Base-by-base conservation (phyloP, 2,113 vertebrate species). In the Cyprinus carpio region DNA sequence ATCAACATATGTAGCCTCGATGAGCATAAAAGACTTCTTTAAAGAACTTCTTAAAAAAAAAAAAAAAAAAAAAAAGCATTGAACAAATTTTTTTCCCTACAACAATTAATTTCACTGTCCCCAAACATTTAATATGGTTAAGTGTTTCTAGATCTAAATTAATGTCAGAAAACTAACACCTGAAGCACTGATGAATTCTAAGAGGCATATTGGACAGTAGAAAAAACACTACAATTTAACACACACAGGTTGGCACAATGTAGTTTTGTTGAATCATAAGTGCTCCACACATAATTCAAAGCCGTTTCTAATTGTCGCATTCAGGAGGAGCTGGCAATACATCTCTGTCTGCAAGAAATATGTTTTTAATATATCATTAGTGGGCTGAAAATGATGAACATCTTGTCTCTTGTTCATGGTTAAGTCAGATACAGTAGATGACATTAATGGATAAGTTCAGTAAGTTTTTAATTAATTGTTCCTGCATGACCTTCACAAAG, bases 201-300 rank as follows among this genome's bases (percentile, higher is more conserved):
- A 72, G 72, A 9, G 64, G 86, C 86, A 90, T 86, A 90, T 84
- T 87, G 74, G 43, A 34, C 31, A 34, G 75, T 29, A 15, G 2
- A 79, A 87, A 54, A 54, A 25, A 16, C 16, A 43, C 25, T 62
- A 8, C 13, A 12, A 11, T 18, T 34, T 54, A 46, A 18, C 25
- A 85, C 90, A 87, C 90, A 85, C 86, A 89, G 87, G 67, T 18
- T 20, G 65, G 7, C 29, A 69, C 29, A 88, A 87, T 83, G 75
- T 83, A 91, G 88, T 81, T 86, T 86, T 20, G 16, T 82, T 83
- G 43, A 85, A 87, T 89, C 71, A 67, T 79, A 92, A 93, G 87
- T 84, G 80, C 91, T 87, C 85, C 87, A 88, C 90, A 77, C 91
- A 93, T 93, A 90, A 92, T 93, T 92, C 88, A 92, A 74, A 90